phyloP scores from a whole-genome alignment of 2,113 vertebrate genomes.

The Psettodes erumei region DNA sequence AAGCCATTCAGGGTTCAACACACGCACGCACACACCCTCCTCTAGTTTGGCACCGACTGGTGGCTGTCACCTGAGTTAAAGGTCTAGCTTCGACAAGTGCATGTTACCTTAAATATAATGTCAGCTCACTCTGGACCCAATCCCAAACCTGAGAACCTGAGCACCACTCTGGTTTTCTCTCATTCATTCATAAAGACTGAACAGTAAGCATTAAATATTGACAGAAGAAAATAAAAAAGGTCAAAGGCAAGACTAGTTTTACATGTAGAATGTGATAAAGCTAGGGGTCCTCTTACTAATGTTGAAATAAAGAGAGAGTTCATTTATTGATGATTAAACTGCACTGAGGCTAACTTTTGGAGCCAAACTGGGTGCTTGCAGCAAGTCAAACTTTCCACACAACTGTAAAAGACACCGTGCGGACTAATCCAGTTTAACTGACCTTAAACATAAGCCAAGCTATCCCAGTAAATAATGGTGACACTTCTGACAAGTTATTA shows the following conservation, averaged over 20 bases:
- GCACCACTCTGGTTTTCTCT: not conserved
- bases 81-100: not conserved
- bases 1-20: conserved; percentile 40
- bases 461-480: no score
- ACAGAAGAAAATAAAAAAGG: not conserved
- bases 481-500: not conserved
- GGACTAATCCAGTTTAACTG: not conserved
- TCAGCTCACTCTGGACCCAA: not conserved
- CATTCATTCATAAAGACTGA: not conserved
- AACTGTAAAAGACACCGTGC: no score
- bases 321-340: not conserved
- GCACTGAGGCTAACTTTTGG: no score
- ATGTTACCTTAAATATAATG: conserved; percentile 7
- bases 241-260: not conserved
- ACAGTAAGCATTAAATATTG: not conserved
- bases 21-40: conserved; percentile 26
- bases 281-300: no score
- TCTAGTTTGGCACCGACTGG: conserved; percentile 14
- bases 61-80: conserved; percentile 38
- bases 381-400: not conserved
- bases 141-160: not conserved
- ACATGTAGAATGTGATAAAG: no score
- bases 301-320: no score
- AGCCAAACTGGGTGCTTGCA: no score
- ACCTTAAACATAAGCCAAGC: not conserved